Evolutionary conservation across 1,140 invertebrate genomes (phyloP).

Genomic region (Heliconius eleuchia): DNA sequence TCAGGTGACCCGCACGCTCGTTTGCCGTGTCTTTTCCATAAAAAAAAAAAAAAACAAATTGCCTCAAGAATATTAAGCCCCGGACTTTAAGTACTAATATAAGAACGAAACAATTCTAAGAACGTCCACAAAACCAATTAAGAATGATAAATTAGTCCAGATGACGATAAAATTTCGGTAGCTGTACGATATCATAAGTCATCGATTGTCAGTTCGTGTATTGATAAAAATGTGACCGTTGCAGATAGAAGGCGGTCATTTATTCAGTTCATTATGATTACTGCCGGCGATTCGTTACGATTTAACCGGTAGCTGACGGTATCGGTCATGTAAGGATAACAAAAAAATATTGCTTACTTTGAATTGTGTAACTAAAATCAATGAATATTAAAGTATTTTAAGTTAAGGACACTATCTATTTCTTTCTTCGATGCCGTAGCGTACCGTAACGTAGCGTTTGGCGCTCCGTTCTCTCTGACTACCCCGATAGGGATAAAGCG

Average conservation of each 20-base stretch:
- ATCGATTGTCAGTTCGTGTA: slow-evolving; percentile 34
- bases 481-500: too few relatives aligned
- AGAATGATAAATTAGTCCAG: slow-evolving; percentile 38
- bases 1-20: too few relatives aligned
- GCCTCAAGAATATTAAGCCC: not conserved
- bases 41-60: too few relatives aligned
- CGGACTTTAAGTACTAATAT: not conserved
- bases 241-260: slow-evolving; percentile 50
- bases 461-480: too few relatives aligned
- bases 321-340: slow-evolving; percentile 34
- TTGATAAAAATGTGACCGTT: slow-evolving; percentile 32
- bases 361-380: too few relatives aligned
- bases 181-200: slow-evolving; percentile 19
- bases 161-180: slow-evolving; percentile 37
- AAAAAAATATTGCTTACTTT: slow-evolving; percentile 17
- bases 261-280: slow-evolving; percentile 57
- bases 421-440: too few relatives aligned
- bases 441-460: too few relatives aligned
- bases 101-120: not conserved
- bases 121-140: slow-evolving; percentile 32
- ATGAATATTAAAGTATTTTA: too few relatives aligned
- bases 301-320: slow-evolving; percentile 56
- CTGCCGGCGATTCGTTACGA: slow-evolving; percentile 51
- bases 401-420: too few relatives aligned
- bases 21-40: too few relatives aligned